These are phyloP conservation scores for Chaenogobius annularis DNA, from an alignment of 2,113 vertebrate species.

Conservation along the genomic window DNA sequence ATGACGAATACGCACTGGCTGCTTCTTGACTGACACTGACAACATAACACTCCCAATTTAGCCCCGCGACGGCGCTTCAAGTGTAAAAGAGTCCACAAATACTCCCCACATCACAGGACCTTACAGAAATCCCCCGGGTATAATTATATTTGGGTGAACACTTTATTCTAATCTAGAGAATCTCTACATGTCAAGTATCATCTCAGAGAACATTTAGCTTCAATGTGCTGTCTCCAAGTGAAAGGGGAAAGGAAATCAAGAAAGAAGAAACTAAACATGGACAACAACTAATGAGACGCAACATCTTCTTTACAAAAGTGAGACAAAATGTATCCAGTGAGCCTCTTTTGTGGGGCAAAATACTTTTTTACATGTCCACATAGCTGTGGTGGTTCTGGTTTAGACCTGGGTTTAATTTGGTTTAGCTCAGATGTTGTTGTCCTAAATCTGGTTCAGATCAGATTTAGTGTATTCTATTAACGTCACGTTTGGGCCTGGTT, in stretches of 20 bases:
- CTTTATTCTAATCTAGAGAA: slow-evolving; percentile 10
- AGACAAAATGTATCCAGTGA: no score
- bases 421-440: background rate
- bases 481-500: background rate
- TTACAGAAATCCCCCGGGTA: background rate
- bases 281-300: no score
- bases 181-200: background rate
- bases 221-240: background rate
- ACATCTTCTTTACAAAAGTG: no score
- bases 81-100: background rate
- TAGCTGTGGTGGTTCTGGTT: no score
- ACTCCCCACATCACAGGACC: background rate
- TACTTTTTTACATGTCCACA: no score
- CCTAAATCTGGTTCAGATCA: background rate
- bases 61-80: slow-evolving; percentile 11
- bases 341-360: no score
- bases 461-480: background rate
- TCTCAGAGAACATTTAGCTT: background rate
- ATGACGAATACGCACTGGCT: slow-evolving; percentile 41
- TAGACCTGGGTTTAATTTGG: no score
- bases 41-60: slow-evolving; percentile 31
- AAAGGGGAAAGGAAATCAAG: background rate
- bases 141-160: slow-evolving; percentile 40
- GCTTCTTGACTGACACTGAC: slow-evolving; percentile 48
- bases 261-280: no score